Base-by-base conservation (phyloP, 1,140 invertebrate genomes). In the Apis cerana region DNA sequence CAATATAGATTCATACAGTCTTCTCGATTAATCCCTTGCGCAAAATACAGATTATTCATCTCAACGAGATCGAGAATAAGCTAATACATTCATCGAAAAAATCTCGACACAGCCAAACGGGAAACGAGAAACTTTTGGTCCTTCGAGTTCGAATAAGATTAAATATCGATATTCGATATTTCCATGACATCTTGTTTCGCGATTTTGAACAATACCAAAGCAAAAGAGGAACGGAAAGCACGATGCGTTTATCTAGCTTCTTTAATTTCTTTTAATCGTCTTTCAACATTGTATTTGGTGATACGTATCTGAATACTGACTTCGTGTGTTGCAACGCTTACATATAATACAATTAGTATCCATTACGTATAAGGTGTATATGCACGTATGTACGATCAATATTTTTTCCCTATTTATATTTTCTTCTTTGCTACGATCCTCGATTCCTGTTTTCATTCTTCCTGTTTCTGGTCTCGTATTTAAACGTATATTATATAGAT, bases 271-370 rank as follows among this genome's bases (percentile, higher is more conserved):
- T n/a, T 68, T n/a, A 17, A 62, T 70, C 43, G 48, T 43, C 64
- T 3, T 77, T 85, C 89, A 83, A 83, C 89, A 92, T 92, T 92
- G 92, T 92, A 93, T 93, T 94, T 93, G 92, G 91, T 89, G 89
- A 93, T 93, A 92, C 92, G 91, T 91, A 90, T 93, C 89, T 93
- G 91, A 90, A 92, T 93, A 92, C 91, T 93, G 91, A 88, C 90
- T 93, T 90, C 91, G 90, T 90, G 90, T 92, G 91, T 91, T 77
- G 75, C 54, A 59, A 61, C 87, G 62, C 84, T 84, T 93, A 93
- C 89, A 93, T 94, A 93, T 93, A 94, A 92, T 93, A 94, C 91
- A 93, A 91, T 78, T 91, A 93, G 90, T 93, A 93, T 92, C 87
- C 90, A 88, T 93, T 93, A 91, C 91, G 92, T 94, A 93, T 93